These are phyloP conservation scores for Pristionchus japonicus DNA, from an alignment of 2,888 invertebrate genomes.

Conservation along the genomic window DNA sequence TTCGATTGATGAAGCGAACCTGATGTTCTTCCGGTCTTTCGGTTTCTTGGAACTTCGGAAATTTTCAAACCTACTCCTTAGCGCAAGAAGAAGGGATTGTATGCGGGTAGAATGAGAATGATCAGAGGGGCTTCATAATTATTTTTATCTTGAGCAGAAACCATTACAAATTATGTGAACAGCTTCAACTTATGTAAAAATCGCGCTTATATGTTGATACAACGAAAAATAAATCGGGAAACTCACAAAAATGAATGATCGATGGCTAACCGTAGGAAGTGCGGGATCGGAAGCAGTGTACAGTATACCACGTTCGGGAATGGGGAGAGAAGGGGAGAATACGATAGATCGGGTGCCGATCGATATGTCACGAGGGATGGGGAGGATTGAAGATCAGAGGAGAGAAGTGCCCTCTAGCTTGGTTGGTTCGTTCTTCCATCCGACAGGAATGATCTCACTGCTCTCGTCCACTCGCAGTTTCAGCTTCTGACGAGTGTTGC, in stretches of 20 bases:
- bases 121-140: too few species aligned
- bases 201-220: neutral
- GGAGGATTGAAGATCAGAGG: slow-evolving; percentile 19
- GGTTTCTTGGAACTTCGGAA: neutral
- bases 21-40: neutral
- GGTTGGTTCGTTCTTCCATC: neutral
- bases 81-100: neutral
- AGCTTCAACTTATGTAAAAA: neutral
- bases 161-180: neutral
- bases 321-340: neutral
- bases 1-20: neutral
- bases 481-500: slow-evolving; percentile 18
- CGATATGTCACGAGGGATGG: neutral
- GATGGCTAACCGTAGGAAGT: slow-evolving; percentile 1
- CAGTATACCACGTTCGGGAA: slow-evolving; percentile 2
- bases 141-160: too few species aligned
- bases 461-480: slow-evolving; percentile 21
- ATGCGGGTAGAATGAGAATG: neutral
- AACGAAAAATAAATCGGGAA: neutral
- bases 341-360: neutral
- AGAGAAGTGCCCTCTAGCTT: slow-evolving; percentile 18
- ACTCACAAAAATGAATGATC: neutral
- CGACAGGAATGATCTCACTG: neutral
- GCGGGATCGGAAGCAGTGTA: neutral
- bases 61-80: too few species aligned